Evolutionary conservation across 2,113 vertebrate species (phyloP).

Genomic region (Triplophysa siluroides): DNA sequence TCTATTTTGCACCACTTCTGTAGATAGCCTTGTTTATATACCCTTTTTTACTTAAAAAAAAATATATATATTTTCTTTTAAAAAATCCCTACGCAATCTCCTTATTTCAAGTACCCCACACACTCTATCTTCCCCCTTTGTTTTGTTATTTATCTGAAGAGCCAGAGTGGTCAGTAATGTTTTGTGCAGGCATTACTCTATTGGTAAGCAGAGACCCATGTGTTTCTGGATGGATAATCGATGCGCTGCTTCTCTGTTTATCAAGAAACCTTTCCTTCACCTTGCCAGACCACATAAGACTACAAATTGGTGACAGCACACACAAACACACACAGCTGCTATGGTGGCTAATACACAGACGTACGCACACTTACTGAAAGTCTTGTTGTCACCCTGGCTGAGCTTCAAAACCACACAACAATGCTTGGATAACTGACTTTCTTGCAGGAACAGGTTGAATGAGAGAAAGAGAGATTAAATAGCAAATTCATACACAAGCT

Average conservation of each 20-base stretch:
- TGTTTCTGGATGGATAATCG: conserved; percentile 78
- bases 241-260: conserved; percentile 81
- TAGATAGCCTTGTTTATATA: too few species aligned
- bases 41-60: too few species aligned
- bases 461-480: neutral
- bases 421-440: conserved; percentile 11
- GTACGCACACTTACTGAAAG: conserved; percentile 37
- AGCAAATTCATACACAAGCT: too few species aligned
- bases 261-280: conserved; percentile 80
- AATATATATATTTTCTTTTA: too few species aligned
- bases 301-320: conserved; percentile 74
- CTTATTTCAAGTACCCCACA: too few species aligned
- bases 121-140: neutral
- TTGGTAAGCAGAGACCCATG: conserved; percentile 72
- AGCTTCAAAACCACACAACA: conserved; percentile 20
- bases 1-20: too few species aligned
- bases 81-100: too few species aligned
- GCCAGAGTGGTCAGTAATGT: conserved; percentile 31
- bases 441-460: conserved; percentile 45
- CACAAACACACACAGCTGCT: conserved; percentile 32
- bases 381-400: conserved; percentile 1
- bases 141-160: neutral
- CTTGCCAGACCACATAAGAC: conserved; percentile 67
- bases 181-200: conserved; percentile 44
- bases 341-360: conserved; percentile 45